Evolutionary conservation across 53 echinoderm and acorn worm species (phyloP).

Genomic region (Temnopleurus reevesii): DNA sequence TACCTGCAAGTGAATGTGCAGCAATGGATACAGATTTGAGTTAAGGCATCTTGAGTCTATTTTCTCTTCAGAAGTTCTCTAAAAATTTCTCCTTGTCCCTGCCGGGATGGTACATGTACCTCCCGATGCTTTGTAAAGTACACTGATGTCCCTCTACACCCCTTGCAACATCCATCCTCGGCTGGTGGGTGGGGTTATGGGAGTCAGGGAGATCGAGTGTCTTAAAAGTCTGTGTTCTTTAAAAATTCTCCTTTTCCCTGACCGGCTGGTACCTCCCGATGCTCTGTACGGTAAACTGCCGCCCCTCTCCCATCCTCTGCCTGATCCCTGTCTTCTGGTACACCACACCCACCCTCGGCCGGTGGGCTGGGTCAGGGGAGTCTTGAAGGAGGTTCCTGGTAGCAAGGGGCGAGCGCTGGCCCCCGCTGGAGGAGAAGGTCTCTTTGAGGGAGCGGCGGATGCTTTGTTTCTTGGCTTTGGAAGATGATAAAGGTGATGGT

Average conservation of each 20-base stretch:
- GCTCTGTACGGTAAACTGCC: conserved; percentile 51
- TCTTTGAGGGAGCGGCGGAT: conserved; percentile 54
- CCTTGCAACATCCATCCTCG: no score
- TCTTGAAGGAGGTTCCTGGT: conserved; percentile 77
- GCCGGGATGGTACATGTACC: no score
- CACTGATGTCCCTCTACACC: no score
- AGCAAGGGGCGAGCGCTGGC: conserved; percentile 75
- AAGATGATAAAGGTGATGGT: conserved; percentile 10
- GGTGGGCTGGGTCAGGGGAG: conserved; percentile 44
- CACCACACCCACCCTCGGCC: neutral
- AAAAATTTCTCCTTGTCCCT: no score
- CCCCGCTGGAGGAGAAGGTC: neutral
- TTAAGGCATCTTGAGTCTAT: no score
- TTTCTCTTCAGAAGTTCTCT: no score
- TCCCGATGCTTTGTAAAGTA: no score
- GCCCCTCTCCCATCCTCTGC: conserved; percentile 34
- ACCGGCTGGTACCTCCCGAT: conserved; percentile 74
- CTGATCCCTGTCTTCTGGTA: conserved; percentile 7
- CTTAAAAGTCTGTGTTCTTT: neutral
- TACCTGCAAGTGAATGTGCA: no score
- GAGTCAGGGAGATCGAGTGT: no score
- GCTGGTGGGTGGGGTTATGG: no score
- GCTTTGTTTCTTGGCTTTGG: neutral
- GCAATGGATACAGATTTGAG: no score
- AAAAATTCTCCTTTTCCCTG: conserved; percentile 73